Percentiles rank a stretch among this genome's conserved stretches.
phyloP scores from a whole-genome alignment of 2,797 vertebrate species.

The Vespertilio murinus region DNA sequence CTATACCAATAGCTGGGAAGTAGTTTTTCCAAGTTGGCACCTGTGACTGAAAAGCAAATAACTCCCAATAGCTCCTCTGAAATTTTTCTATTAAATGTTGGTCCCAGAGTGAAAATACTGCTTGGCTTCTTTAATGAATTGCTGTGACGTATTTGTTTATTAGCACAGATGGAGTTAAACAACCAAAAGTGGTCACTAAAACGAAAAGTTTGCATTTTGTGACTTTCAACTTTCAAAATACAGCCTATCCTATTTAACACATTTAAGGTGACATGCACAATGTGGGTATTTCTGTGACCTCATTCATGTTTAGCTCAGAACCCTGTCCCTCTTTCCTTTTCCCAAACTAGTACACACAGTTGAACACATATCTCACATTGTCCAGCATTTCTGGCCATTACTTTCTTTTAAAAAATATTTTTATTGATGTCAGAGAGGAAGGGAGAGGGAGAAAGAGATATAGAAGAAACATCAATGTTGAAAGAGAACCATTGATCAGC shows the following conservation, averaged over 20 bases:
- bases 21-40: slow-evolving; percentile 54
- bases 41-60: slow-evolving; percentile 40
- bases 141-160: slow-evolving; percentile 44
- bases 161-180: slow-evolving; percentile 34
- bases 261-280: not conserved
- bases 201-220: not conserved
- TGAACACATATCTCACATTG: slow-evolving; percentile 64
- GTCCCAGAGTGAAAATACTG: slow-evolving; percentile 52
- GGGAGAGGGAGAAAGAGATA: no score
- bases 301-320: not conserved
- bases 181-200: slow-evolving; percentile 37
- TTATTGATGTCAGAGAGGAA: no score
- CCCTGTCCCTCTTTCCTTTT: not conserved
- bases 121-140: slow-evolving; percentile 49
- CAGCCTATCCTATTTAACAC: not conserved
- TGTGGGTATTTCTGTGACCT: slow-evolving; percentile 1
- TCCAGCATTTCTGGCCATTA: slow-evolving; percentile 72
- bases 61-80: slow-evolving; percentile 42
- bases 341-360: not conserved
- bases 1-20: slow-evolving; percentile 21
- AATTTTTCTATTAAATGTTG: slow-evolving; percentile 39
- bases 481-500: no score
- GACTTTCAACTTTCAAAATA: slow-evolving; percentile 52
- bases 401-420: no score
- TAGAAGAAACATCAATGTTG: no score